Evolutionary conservation across 2,797 vertebrate genomes (phyloP), one percentile per base, ranked within the genome.

Genomic region (Lerista edwardsae): DNA sequence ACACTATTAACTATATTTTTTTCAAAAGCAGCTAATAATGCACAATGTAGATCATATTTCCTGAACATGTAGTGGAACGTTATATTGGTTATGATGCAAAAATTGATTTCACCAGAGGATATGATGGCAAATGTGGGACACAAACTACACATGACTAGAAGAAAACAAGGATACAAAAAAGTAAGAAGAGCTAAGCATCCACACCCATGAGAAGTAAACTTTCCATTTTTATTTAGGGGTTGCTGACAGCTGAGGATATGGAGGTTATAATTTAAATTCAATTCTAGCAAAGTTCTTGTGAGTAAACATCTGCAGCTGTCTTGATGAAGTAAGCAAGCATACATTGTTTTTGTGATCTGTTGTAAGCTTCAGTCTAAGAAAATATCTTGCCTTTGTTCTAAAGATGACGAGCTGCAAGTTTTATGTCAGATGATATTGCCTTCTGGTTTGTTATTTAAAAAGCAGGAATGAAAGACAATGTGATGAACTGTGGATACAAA

Each of bases 261-360:
- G 87, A 89, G 78, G 86, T 89, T 92, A 90, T 92, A 93, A 94
- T 94, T 92, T 92, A 93, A 93, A 91, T 84, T 89, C 86, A 83
- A 86, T 92, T 93, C 84, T 82, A 82, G 90, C 87, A 90, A 92
- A 92, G 84, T 87, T 88, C 75, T 85, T 87, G 86, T 83, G 83
- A 91, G 92, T 85, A 82, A 91, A 72, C 87, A 92, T 93, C 91
- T 94, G 92, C 91, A 93, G 90, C 90, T 82, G 87, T 84, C 64
- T 90, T 82, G 84, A 91, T 84, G 73, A 89, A 88, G 85, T 80
- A 82, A 93, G 91, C 89, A 91, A 84, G 88, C 77, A 93, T 80
- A 86, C 51, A 0, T 69, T 36, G 79, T 91, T 86, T 86, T 71
- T 83, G 84, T 77, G 87, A 89, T 21, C 34, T 82, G 61, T 72